phyloP scores from a whole-genome alignment of 2,888 invertebrate genomes.

The Cremastobaeus sp. region DNA sequence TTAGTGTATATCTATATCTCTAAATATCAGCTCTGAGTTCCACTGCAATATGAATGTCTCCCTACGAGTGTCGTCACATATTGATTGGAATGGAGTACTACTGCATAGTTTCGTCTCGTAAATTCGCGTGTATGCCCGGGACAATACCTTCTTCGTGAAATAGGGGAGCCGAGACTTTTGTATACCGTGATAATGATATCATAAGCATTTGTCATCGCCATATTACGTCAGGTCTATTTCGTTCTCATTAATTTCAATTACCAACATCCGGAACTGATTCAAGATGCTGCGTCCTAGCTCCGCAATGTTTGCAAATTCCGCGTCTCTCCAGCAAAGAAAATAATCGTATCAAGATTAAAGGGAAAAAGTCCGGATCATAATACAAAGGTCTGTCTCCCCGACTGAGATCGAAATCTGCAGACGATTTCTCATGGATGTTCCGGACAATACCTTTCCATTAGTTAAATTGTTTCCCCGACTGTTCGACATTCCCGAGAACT shows the following conservation, averaged over 20 bases:
- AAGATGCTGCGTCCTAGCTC: neutral
- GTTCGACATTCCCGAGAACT: conserved; percentile 61
- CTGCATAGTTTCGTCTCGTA: conserved; percentile 54
- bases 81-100: conserved; percentile 68
- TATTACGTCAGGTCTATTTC: conserved; percentile 45
- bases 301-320: neutral
- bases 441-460: conserved; percentile 74
- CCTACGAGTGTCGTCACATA: conserved; percentile 69
- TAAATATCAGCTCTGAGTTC: conserved; percentile 69
- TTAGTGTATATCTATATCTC: conserved; percentile 41
- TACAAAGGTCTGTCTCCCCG: conserved; percentile 9
- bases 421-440: conserved; percentile 24
- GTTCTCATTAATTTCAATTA: conserved; percentile 51
- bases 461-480: conserved; percentile 75
- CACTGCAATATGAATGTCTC: conserved; percentile 69
- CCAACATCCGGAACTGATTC: neutral
- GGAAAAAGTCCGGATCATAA: conserved; percentile 26
- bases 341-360: conserved; percentile 43
- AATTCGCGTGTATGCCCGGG: conserved; percentile 46
- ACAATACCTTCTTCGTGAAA: conserved; percentile 57
- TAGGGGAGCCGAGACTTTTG: conserved; percentile 45
- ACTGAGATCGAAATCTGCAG: conserved; percentile 38
- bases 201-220: conserved; percentile 63
- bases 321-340: neutral
- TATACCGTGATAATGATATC: conserved; percentile 62